Conservation (phyloP, 2,888 invertebrate species). For the Noctua comes region DNA sequence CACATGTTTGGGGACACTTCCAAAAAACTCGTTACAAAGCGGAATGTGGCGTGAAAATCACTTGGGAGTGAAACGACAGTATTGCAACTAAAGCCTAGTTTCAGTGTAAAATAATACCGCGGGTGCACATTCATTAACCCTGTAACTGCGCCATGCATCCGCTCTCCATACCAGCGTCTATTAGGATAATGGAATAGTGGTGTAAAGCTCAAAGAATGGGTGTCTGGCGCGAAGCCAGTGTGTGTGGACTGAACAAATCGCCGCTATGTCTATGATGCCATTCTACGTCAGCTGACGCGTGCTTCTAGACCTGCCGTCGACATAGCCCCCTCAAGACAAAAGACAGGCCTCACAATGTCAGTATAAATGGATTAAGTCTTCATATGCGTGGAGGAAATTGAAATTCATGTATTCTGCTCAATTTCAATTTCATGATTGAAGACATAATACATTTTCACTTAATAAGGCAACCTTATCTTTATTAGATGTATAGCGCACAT, state of each 20-base stretch:
- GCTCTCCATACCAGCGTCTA: constrained; percentile 75
- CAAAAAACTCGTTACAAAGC: constrained; percentile 56
- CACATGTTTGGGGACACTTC: constrained; percentile 62
- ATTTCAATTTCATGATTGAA: constrained; percentile 51
- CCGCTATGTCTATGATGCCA: constrained; percentile 72
- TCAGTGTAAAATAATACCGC: constrained; percentile 68
- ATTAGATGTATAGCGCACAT: constrained; percentile 17
- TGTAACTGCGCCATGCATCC: constrained; percentile 74
- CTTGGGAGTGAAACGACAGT: constrained; percentile 60
- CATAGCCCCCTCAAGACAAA: constrained; percentile 50
- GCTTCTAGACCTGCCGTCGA: constrained; percentile 58
- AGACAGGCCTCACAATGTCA: constrained; percentile 44
- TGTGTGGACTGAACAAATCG: constrained; percentile 71
- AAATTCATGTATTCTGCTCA: constrained; percentile 51
- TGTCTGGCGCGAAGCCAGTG: constrained; percentile 79
- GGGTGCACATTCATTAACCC: constrained; percentile 79
- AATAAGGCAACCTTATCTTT: constrained; percentile 20
- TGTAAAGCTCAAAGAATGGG: constrained; percentile 82
- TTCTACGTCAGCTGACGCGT: constrained; percentile 67
- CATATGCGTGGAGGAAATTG: constrained; percentile 39
- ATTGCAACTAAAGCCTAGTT: constrained; percentile 63
- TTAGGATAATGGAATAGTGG: constrained; percentile 84
- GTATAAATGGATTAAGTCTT: constrained; percentile 54
- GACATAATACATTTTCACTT: constrained; percentile 27
- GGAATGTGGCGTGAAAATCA: constrained; percentile 58